These are phyloP conservation scores for Semaprochilodus insignis DNA, from an alignment of 2,797 vertebrate species.

Conservation along the genomic window DNA sequence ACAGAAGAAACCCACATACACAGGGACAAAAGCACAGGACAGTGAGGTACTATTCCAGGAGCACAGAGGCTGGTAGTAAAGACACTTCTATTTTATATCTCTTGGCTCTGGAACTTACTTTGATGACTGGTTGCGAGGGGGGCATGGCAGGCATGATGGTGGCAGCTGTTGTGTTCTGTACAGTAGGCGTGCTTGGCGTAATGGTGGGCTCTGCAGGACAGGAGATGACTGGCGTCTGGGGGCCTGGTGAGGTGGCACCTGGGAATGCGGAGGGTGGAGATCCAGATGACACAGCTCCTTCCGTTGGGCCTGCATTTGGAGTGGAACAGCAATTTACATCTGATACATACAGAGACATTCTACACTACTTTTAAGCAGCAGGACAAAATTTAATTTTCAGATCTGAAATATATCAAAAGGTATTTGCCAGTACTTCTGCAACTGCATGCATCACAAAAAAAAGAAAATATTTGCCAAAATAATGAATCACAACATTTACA, in stretches of 20 bases:
- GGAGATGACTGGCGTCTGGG: conserved; percentile 81
- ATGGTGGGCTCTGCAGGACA: conserved; percentile 81
- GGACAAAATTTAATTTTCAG: not conserved
- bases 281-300: conserved; percentile 78
- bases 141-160: conserved; percentile 80
- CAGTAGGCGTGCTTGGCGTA: conserved; percentile 74
- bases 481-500: no score
- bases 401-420: not conserved
- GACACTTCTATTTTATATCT: not conserved
- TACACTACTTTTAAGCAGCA: no score
- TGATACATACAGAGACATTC: not conserved
- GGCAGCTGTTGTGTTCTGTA: conserved; percentile 74
- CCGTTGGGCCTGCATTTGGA: conserved; percentile 69
- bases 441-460: no score
- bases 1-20: conserved; percentile 19
- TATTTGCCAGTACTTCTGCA: no score
- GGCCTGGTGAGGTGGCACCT: conserved; percentile 74
- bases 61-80: not conserved
- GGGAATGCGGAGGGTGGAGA: conserved; percentile 81
- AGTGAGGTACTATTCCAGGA: conserved; percentile 16
- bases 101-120: conserved; percentile 78
- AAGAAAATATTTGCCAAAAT: no score
- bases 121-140: conserved; percentile 79
- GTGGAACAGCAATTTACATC: not conserved
- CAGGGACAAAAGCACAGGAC: not conserved